These are phyloP conservation scores for Metaphire vulgaris DNA, from an alignment of 1,140 invertebrate genomes.

Conservation along the genomic window DNA sequence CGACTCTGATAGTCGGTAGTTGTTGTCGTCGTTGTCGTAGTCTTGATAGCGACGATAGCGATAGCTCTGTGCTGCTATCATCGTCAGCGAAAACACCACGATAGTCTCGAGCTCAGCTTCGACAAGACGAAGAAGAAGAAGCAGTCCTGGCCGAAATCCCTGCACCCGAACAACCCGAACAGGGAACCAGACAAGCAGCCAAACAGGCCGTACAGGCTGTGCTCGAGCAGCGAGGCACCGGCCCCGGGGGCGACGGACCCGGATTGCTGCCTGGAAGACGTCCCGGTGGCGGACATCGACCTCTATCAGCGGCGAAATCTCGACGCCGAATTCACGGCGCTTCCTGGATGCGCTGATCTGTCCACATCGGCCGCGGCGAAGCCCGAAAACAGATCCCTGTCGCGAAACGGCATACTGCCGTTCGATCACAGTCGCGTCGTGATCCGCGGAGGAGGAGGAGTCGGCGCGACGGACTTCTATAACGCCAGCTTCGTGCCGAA, in stretches of 20 bases:
- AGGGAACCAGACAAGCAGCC: background rate
- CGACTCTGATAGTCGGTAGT: conserved; percentile 34
- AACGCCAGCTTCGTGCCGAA: conserved; percentile 68
- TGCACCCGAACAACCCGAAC: background rate
- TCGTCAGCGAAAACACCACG: conserved; percentile 29
- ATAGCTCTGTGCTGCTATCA: conserved; percentile 31
- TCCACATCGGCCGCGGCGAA: conserved; percentile 33
- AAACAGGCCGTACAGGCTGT: background rate
- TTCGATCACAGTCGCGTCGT: conserved; percentile 47
- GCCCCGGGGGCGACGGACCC: background rate
- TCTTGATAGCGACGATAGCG: conserved; percentile 34
- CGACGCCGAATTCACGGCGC: conserved; percentile 40
- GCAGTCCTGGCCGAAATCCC: conserved; percentile 16
- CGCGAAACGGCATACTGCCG: conserved; percentile 41
- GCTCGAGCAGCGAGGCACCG: background rate
- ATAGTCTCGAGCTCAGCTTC: conserved; percentile 28
- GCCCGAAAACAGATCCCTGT: conserved; percentile 39
- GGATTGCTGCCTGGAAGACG: background rate
- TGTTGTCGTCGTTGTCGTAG: conserved; percentile 31
- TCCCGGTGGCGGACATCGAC: conserved; percentile 21
- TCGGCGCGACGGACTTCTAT: conserved; percentile 71
- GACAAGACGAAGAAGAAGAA: conserved; percentile 31
- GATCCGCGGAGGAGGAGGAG: conserved; percentile 34
- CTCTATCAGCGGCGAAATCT: conserved; percentile 34
- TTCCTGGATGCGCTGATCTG: conserved; percentile 36